Conservation (phyloP, 2,888 invertebrate species). For the Vannuccia rotundouncinata region DNA sequence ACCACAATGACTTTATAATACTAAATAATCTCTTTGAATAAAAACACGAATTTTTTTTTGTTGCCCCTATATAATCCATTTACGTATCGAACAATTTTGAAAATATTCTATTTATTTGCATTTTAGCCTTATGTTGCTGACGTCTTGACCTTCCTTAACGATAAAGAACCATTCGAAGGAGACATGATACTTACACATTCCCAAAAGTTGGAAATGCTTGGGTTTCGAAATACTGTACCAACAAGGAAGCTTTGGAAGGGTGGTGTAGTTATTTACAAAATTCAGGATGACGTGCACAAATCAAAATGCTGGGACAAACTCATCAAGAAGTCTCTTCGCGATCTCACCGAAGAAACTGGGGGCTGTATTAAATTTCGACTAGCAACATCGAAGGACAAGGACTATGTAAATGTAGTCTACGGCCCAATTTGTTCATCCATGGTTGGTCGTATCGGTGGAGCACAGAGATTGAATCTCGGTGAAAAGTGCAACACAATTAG, state of each 20-base stretch:
- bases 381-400: not conserved
- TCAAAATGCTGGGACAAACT: not conserved
- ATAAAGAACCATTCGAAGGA: not conserved
- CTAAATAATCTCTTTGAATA: too few relatives aligned
- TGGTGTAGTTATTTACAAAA: not conserved
- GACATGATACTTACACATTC: not conserved
- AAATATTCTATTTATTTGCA: too few relatives aligned
- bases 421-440: not conserved
- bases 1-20: too few relatives aligned
- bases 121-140: too few relatives aligned
- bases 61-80: too few relatives aligned
- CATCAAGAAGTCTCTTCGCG: not conserved
- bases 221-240: not conserved
- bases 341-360: not conserved
- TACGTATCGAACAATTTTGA: too few relatives aligned
- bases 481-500: not conserved
- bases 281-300: not conserved
- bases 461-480: not conserved
- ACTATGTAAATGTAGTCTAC: conserved; percentile 1
- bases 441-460: not conserved
- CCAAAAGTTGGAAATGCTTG: not conserved
- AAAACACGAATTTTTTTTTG: too few relatives aligned
- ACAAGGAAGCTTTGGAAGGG: not conserved
- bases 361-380: not conserved
- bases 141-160: too few relatives aligned